phyloP scores from a whole-genome alignment of 2,888 invertebrate species.

The Magallana nippona region DNA sequence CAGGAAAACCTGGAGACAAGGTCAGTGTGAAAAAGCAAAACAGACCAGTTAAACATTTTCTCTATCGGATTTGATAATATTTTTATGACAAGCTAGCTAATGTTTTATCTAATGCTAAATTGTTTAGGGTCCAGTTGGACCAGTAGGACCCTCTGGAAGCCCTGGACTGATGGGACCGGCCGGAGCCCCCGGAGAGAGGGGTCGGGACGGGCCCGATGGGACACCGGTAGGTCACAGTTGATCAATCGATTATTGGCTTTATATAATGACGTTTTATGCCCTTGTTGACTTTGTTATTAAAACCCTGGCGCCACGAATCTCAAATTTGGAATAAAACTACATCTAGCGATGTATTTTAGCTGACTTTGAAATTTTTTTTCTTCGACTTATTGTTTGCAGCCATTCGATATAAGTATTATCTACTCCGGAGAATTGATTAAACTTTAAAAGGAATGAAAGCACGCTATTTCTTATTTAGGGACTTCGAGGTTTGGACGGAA shows the following conservation, averaged over 20 bases:
- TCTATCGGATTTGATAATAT: no score
- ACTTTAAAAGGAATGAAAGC: no score
- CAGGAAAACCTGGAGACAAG: conserved; percentile 62
- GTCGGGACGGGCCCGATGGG: conserved; percentile 64
- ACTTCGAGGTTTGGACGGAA: conserved; percentile 79
- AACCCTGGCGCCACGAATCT: no score
- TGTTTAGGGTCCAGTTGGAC: conserved; percentile 66
- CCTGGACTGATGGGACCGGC: conserved; percentile 70
- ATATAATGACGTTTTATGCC: no score
- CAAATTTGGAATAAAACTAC: no score
- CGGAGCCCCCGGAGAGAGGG: conserved; percentile 71
- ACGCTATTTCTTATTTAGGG: conserved; percentile 58
- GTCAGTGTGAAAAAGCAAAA: conserved; percentile 41
- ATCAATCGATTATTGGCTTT: no score
- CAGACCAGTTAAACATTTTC: background rate
- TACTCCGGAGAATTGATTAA: no score
- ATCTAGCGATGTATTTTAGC: no score
- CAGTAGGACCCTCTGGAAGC: conserved; percentile 68
- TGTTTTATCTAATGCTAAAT: background rate
- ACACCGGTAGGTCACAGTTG: conserved; percentile 54
- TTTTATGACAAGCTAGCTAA: background rate
- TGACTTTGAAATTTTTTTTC: no score
- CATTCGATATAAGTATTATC: no score
- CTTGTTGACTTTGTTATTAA: no score
- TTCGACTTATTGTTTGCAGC: no score